Percentiles rank a stretch among this genome's conserved stretches.
These are phyloP conservation scores for Hiodon alosoides DNA, from an alignment of 2,113 vertebrate genomes.

Conservation along the genomic window DNA sequence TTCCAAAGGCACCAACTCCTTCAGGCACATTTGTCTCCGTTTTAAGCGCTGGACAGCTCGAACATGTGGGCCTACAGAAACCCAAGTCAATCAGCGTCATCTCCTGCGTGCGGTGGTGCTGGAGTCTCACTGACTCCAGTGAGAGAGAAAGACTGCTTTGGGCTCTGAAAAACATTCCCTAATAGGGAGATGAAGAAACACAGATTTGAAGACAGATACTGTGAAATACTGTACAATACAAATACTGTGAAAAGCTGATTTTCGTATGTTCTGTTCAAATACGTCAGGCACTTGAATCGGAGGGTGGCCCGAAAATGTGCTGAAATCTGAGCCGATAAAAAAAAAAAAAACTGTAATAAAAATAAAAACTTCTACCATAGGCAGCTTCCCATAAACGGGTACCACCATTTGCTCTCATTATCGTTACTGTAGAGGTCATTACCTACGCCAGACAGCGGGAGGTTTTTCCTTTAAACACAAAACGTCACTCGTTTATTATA, in stretches of 20 bases:
- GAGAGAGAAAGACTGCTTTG: constrained; percentile 19
- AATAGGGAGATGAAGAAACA: constrained; percentile 32
- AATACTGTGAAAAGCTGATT: constrained; percentile 1
- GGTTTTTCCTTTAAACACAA: no score
- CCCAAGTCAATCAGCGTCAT: constrained; percentile 23
- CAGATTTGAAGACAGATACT: constrained; percentile 39
- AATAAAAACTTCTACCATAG: no score
- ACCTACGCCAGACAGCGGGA: no score
- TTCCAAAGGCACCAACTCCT: constrained; percentile 20
- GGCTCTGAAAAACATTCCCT: constrained; percentile 40
- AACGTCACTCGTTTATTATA: no score
- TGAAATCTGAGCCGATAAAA: no score
- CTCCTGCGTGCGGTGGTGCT: not conserved
- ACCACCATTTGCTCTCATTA: no score
- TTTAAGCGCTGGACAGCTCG: constrained; percentile 31
- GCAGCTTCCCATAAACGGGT: no score
- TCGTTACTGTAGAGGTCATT: no score
- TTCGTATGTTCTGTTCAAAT: no score
- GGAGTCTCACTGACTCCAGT: constrained; percentile 9
- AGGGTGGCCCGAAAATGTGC: no score
- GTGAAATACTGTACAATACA: constrained; percentile 14
- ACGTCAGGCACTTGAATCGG: no score
- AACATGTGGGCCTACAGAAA: constrained; percentile 27
- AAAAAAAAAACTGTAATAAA: no score
- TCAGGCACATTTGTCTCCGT: constrained; percentile 35